Conservation (phyloP, 2,797 vertebrate genomes). For the Acrocephalus scirpaceus region DNA sequence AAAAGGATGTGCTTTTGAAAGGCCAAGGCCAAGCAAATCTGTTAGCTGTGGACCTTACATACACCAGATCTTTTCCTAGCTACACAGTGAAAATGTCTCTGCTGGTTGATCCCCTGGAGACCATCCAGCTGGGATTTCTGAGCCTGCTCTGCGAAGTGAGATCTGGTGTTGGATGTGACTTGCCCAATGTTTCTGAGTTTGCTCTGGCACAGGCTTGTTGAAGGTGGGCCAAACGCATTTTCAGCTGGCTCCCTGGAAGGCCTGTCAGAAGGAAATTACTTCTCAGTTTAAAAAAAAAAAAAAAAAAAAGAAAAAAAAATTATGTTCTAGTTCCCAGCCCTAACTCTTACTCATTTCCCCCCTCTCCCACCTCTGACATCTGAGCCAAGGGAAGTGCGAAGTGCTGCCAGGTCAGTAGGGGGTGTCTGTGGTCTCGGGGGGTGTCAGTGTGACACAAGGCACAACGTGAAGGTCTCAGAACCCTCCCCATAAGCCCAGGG, state of each 20-base stretch:
- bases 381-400: not conserved
- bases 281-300: not conserved
- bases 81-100: not conserved
- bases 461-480: not conserved
- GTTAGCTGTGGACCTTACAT: not conserved
- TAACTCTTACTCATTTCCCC: not conserved
- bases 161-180: not conserved
- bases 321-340: not conserved
- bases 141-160: not conserved
- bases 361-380: not conserved
- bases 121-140: not conserved
- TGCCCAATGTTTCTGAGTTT: not conserved
- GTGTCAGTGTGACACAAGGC: not conserved
- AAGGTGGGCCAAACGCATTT: not conserved
- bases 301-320: accelerated
- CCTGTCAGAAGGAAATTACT: not conserved
- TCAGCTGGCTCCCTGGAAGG: not conserved
- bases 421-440: not conserved
- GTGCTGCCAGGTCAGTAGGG: not conserved
- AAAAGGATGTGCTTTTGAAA: not conserved
- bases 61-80: not conserved
- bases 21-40: not conserved
- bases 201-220: not conserved
- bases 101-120: not conserved
- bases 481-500: not conserved